phyloP scores from a whole-genome alignment of 1,140 invertebrate genomes.

The Olivierus martensii region DNA sequence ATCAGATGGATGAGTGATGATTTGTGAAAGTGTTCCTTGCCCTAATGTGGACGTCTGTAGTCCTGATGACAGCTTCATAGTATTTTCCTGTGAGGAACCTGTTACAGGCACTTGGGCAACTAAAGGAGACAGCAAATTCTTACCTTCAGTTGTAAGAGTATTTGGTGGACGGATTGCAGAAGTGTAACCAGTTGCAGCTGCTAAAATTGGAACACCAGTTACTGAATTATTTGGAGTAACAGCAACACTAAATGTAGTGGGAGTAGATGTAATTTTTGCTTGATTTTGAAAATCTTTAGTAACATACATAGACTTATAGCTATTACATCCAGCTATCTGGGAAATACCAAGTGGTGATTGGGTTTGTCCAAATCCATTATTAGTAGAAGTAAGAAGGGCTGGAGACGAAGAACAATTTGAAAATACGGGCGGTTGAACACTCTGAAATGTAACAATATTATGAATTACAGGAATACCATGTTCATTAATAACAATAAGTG shows the following conservation, averaged over 20 bases:
- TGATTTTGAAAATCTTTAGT: background rate
- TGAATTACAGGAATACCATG: conserved; percentile 25
- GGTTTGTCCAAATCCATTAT: too few relatives aligned
- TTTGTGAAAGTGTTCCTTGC: background rate
- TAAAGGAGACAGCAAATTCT: too few relatives aligned
- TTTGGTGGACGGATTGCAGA: background rate
- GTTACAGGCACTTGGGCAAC: background rate
- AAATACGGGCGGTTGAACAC: background rate
- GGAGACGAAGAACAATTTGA: background rate
- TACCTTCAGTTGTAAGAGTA: background rate
- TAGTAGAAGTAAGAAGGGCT: background rate
- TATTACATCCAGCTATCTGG: too few relatives aligned
- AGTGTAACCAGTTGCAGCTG: background rate
- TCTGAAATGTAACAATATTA: conserved; percentile 10
- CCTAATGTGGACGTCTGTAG: too few relatives aligned
- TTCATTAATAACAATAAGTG: conserved; percentile 24
- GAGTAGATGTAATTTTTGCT: background rate
- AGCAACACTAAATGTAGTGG: background rate
- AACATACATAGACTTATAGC: background rate
- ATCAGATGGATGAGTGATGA: background rate
- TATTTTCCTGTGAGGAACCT: background rate
- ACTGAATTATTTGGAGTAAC: background rate
- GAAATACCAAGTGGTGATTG: too few relatives aligned
- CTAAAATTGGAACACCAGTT: background rate
- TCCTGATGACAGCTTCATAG: too few relatives aligned